Evolutionary conservation across 2,113 vertebrate genomes (phyloP).

Genomic region (Bothrops jararaca): DNA sequence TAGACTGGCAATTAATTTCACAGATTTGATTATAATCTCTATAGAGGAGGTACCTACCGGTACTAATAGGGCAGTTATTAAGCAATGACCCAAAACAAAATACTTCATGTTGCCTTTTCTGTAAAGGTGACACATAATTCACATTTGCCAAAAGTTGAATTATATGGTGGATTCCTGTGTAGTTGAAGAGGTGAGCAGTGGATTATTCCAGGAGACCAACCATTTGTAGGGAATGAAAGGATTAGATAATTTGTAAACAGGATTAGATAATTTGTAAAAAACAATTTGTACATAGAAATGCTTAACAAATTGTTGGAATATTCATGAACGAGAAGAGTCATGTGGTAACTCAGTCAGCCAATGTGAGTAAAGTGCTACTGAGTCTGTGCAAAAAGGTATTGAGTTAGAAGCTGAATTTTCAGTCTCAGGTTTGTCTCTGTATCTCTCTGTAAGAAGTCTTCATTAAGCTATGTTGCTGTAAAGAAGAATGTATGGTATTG

Average conservation of each 20-base stretch:
- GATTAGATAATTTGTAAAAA: slow-evolving; percentile 12
- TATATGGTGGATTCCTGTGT: not conserved
- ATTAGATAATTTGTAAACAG: slow-evolving; percentile 7
- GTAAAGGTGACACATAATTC: not conserved
- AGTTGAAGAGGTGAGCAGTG: not conserved
- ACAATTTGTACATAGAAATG: not conserved
- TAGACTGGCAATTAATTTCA: not conserved
- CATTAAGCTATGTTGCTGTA: no score
- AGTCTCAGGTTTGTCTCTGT: no score
- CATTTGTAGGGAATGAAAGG: not conserved
- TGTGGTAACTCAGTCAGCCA: no score
- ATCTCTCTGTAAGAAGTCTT: no score
- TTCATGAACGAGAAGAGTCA: no score
- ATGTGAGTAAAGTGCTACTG: no score
- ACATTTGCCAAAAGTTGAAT: not conserved
- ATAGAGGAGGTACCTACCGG: not conserved
- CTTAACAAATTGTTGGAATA: no score
- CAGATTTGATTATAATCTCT: not conserved
- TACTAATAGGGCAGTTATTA: rapidly evolving
- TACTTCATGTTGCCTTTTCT: not conserved
- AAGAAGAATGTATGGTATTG: no score
- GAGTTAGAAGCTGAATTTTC: no score
- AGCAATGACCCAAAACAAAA: slow-evolving; percentile 20
- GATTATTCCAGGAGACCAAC: slow-evolving; percentile 3
- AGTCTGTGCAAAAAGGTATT: no score